Conservation (phyloP, 2,888 invertebrate genomes). For the Malachius bipustulatus region DNA sequence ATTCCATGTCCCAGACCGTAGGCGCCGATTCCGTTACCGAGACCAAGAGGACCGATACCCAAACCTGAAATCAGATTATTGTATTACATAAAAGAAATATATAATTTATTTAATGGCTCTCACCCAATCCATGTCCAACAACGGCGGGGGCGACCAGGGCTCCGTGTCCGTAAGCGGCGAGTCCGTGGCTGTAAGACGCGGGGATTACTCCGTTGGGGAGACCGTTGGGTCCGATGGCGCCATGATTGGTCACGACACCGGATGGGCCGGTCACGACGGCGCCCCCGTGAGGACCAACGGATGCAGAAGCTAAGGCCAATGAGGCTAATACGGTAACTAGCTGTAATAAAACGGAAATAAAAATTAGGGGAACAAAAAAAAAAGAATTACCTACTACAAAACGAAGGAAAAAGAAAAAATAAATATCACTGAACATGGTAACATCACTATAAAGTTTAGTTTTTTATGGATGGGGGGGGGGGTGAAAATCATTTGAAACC, state of each 20-base stretch:
- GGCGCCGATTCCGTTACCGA: constrained; percentile 10
- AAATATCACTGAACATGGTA: too few species aligned
- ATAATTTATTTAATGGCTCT: too few species aligned
- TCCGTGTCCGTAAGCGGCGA: constrained; percentile 9
- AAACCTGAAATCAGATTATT: constrained; percentile 8
- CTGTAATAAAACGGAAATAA: too few species aligned
- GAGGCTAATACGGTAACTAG: too few species aligned
- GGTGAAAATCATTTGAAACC: too few species aligned
- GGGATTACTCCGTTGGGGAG: not conserved
- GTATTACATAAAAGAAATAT: too few species aligned
- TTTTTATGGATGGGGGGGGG: too few species aligned
- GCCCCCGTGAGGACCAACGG: constrained; percentile 16
- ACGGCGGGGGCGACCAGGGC: constrained; percentile 6
- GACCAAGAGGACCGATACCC: not conserved
- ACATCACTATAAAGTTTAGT: too few species aligned
- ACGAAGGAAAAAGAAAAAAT: too few species aligned
- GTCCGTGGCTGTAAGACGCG: not conserved
- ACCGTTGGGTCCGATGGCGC: constrained; percentile 16
- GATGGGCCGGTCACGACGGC: constrained; percentile 16
- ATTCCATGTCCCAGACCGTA: constrained; percentile 4
- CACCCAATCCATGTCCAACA: constrained; percentile 15
- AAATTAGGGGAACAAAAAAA: too few species aligned
- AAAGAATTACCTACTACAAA: too few species aligned
- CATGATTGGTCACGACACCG: constrained; percentile 20
- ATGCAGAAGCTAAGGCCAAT: constrained; percentile 15